Evolutionary conservation across 2,888 invertebrate species (phyloP).

Genomic region (Lasioglossum leucozonium): DNA sequence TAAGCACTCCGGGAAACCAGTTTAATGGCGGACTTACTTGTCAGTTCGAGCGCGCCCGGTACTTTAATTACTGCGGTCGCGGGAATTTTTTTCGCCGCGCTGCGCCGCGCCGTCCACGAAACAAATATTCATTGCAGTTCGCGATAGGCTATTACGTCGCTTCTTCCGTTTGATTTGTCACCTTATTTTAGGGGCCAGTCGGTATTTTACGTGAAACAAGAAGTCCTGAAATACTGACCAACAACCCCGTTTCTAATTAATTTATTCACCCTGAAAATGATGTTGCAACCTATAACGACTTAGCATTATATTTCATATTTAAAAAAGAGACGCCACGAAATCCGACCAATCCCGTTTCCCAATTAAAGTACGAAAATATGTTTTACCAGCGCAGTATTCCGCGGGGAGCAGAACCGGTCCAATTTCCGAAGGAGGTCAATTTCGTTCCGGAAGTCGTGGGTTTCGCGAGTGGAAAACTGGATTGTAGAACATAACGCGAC

Average conservation of each 20-base stretch:
- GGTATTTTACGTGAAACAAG: no score
- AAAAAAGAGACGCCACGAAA: not conserved
- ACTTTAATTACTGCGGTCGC: slow-evolving; percentile 56
- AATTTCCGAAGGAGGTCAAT: not conserved
- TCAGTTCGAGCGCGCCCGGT: slow-evolving; percentile 22
- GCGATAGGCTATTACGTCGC: not conserved
- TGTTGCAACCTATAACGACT: not conserved
- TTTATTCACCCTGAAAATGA: not conserved
- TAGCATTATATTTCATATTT: not conserved
- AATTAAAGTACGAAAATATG: not conserved
- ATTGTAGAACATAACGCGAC: not conserved
- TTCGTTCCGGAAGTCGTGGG: not conserved
- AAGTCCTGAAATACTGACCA: not conserved
- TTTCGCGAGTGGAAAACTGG: not conserved
- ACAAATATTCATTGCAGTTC: slow-evolving; percentile 13
- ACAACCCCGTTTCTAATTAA: not conserved
- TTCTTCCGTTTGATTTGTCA: not conserved
- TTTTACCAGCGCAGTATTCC: not conserved
- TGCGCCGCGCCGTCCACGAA: not conserved
- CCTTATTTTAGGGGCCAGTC: no score
- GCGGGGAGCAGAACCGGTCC: not conserved
- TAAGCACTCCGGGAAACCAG: slow-evolving; percentile 43
- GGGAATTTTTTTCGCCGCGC: slow-evolving; percentile 46
- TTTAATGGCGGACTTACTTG: slow-evolving; percentile 45
- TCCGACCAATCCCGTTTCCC: not conserved